Percentiles rank a stretch among this genome's conserved stretches.
Conservation (phyloP, 2,797 vertebrate genomes). For the Rhinoraja longicauda region DNA sequence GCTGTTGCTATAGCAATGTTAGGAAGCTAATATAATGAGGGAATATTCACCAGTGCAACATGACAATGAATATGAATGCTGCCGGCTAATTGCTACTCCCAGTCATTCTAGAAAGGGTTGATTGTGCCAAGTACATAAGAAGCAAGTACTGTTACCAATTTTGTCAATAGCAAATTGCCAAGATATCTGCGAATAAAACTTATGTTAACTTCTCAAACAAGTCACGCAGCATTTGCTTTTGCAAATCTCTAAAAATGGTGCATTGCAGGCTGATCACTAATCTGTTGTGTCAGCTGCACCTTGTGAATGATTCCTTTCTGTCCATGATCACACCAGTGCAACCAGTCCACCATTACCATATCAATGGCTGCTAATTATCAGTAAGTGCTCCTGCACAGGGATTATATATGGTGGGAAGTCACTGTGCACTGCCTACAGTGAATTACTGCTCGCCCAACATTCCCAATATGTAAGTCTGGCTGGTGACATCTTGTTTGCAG, state of each 20-base stretch:
- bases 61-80: not conserved
- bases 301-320: not conserved
- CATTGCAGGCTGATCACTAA: slow-evolving; percentile 15
- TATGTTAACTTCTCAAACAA: slow-evolving; percentile 1
- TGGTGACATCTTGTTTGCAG: not conserved
- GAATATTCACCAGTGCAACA: slow-evolving; percentile 3
- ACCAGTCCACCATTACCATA: not conserved
- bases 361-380: not conserved
- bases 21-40: not conserved
- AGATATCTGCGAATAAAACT: slow-evolving; percentile 10
- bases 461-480: not conserved
- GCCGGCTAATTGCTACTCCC: not conserved
- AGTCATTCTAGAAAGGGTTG: slow-evolving; percentile 1
- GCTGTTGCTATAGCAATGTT: not conserved
- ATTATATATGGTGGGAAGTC: not conserved
- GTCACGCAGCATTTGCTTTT: not conserved
- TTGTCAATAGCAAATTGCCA: not conserved
- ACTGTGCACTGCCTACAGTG: not conserved
- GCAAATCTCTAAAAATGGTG: not conserved
- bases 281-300: slow-evolving; percentile 16
- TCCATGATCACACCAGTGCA: not conserved
- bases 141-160: not conserved
- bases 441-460: not conserved
- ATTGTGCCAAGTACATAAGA: slow-evolving; percentile 4
- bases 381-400: not conserved